phyloP scores from a whole-genome alignment of 2,888 invertebrate genomes.

The Sarcophaga subvicina region DNA sequence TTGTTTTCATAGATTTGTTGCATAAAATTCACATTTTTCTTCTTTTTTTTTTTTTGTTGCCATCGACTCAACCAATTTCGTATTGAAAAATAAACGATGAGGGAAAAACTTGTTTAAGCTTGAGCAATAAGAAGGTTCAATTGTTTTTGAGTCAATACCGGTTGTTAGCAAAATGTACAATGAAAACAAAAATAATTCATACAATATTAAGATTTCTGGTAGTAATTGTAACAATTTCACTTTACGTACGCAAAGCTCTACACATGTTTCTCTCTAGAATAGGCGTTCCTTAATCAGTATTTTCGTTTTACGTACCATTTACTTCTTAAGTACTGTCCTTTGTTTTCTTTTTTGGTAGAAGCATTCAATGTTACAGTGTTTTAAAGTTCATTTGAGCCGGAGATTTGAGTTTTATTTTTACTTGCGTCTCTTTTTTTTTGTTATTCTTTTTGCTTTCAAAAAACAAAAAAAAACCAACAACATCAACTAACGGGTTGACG shows the following conservation, averaged over 20 bases:
- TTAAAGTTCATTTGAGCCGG: slow-evolving; percentile 17
- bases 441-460: slow-evolving; percentile 10
- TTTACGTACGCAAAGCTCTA: not conserved
- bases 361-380: not conserved
- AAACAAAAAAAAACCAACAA: slow-evolving; percentile 12
- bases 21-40: slow-evolving; percentile 8
- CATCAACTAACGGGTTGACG: slow-evolving; percentile 61
- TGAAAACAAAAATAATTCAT: not conserved
- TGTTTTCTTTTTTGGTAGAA: not conserved
- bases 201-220: not conserved
- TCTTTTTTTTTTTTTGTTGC: slow-evolving; percentile 12
- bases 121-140: slow-evolving; percentile 52
- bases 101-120: slow-evolving; percentile 44
- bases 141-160: slow-evolving; percentile 39
- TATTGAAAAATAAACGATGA: slow-evolving; percentile 10
- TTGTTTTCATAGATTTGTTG: not conserved
- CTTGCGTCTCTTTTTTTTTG: slow-evolving; percentile 22
- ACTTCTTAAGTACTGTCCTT: not conserved
- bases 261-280: no score
- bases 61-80: not conserved
- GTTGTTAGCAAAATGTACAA: slow-evolving; percentile 30
- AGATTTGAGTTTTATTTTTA: slow-evolving; percentile 55
- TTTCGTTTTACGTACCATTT: not conserved
- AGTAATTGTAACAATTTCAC: not conserved
- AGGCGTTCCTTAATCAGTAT: no score